Percentiles rank a stretch among this genome's conserved stretches.
These are phyloP conservation scores for Frankliniella intonsa DNA, from an alignment of 2,888 invertebrate genomes.

Conservation along the genomic window DNA sequence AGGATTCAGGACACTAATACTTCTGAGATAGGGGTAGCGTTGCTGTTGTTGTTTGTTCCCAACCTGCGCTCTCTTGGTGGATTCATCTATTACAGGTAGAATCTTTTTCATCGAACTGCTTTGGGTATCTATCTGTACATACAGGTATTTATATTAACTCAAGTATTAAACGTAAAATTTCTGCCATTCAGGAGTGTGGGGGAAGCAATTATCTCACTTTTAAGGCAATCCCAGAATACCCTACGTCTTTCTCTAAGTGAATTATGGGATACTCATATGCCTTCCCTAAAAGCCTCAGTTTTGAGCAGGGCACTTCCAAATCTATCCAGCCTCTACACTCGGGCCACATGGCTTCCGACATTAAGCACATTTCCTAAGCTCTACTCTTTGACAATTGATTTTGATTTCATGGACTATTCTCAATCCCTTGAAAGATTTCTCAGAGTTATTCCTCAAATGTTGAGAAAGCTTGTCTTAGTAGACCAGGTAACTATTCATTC, in stretches of 20 bases:
- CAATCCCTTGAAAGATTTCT: constrained; percentile 38
- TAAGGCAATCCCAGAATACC: background rate
- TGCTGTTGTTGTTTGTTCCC: constrained; percentile 41
- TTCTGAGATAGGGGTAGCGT: constrained; percentile 40
- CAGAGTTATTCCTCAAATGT: constrained; percentile 36
- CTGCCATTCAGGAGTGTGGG: constrained; percentile 40
- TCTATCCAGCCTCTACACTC: constrained; percentile 37
- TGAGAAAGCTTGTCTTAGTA: constrained; percentile 39
- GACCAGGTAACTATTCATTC: constrained; percentile 38
- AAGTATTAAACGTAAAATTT: background rate
- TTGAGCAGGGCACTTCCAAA: constrained; percentile 38
- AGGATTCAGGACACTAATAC: constrained; percentile 43
- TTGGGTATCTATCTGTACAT: background rate
- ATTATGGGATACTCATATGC: constrained; percentile 42
- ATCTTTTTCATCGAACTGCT: background rate
- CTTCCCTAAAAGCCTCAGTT: constrained; percentile 39
- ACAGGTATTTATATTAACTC: background rate
- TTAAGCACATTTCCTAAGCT: constrained; percentile 36
- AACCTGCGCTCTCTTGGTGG: constrained; percentile 42
- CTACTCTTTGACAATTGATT: constrained; percentile 40
- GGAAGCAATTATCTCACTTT: constrained; percentile 41
- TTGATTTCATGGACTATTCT: constrained; percentile 39
- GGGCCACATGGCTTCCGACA: constrained; percentile 37
- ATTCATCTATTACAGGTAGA: constrained; percentile 42
- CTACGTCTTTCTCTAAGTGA: constrained; percentile 39